Percentiles rank a stretch among this genome's conserved stretches.
Evolutionary conservation across 1,140 invertebrate species (phyloP).

Genomic region (Achroia grisella): DNA sequence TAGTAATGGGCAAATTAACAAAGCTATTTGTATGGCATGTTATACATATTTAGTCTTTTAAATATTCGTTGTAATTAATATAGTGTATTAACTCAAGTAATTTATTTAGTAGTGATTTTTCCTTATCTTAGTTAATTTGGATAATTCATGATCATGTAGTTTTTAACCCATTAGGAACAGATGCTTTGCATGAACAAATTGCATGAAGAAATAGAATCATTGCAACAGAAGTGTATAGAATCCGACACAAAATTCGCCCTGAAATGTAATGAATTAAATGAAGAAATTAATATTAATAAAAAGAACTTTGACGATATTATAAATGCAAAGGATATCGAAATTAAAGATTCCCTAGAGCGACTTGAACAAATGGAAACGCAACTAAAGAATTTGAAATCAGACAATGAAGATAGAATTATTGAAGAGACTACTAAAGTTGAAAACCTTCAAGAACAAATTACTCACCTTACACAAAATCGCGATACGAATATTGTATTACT

Average conservation of each 20-base stretch:
- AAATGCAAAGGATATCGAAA: slow-evolving; percentile 33
- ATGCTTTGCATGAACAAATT: slow-evolving; percentile 30
- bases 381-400: neutral
- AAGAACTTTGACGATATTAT: slow-evolving; percentile 26
- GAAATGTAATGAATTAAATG: slow-evolving; percentile 25
- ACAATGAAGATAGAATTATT: neutral
- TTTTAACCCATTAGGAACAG: slow-evolving; percentile 41
- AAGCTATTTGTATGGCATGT: too few relatives aligned
- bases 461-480: neutral
- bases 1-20: neutral
- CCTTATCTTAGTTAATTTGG: neutral
- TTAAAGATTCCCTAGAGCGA: slow-evolving; percentile 32
- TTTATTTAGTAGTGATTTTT: neutral
- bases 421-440: neutral
- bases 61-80: too few relatives aligned
- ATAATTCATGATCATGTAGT: slow-evolving; percentile 1
- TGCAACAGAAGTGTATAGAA: slow-evolving; percentile 33
- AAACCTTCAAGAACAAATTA: neutral
- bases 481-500: neutral
- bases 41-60: too few relatives aligned
- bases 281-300: slow-evolving; percentile 30
- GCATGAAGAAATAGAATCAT: slow-evolving; percentile 33
- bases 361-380: slow-evolving; percentile 14
- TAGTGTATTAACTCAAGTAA: too few relatives aligned
- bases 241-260: slow-evolving; percentile 27